These are phyloP conservation scores for Cossypha niveicapilla DNA, from an alignment of 2,797 vertebrate genomes.

Conservation along the genomic window DNA sequence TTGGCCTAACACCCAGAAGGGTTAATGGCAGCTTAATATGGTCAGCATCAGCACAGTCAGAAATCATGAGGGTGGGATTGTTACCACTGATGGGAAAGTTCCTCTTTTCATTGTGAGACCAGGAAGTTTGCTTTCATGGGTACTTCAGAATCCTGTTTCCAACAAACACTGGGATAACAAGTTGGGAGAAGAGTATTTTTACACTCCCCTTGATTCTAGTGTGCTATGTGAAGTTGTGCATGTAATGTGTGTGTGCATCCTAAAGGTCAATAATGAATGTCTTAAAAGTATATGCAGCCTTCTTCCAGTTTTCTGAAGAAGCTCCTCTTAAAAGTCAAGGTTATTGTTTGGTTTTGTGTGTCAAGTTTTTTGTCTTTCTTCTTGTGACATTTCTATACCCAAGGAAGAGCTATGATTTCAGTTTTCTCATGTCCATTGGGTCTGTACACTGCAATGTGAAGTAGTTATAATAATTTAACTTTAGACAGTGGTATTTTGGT, in stretches of 20 bases:
- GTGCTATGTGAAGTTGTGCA: background rate
- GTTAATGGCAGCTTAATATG: background rate
- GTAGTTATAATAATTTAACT: background rate
- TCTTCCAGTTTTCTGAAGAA: background rate
- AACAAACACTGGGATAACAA: background rate
- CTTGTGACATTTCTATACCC: background rate
- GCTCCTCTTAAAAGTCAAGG: background rate
- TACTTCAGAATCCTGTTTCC: background rate
- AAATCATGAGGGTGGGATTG: background rate
- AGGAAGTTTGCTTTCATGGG: background rate
- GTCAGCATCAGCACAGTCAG: background rate
- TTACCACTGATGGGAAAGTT: background rate
- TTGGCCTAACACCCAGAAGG: background rate
- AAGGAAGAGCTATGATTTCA: background rate
- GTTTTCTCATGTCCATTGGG: background rate
- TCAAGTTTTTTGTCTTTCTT: background rate
- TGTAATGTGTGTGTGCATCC: background rate
- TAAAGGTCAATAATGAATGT: background rate
- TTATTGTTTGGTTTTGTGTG: background rate
- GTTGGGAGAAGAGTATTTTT: background rate
- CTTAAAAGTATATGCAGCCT: background rate
- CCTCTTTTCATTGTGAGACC: background rate
- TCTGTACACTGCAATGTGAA: background rate
- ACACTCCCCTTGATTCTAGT: background rate
- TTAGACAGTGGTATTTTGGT: background rate